Evolutionary conservation across 2,888 invertebrate genomes (phyloP).

Genomic region (Zootermopsis nevadensis): DNA sequence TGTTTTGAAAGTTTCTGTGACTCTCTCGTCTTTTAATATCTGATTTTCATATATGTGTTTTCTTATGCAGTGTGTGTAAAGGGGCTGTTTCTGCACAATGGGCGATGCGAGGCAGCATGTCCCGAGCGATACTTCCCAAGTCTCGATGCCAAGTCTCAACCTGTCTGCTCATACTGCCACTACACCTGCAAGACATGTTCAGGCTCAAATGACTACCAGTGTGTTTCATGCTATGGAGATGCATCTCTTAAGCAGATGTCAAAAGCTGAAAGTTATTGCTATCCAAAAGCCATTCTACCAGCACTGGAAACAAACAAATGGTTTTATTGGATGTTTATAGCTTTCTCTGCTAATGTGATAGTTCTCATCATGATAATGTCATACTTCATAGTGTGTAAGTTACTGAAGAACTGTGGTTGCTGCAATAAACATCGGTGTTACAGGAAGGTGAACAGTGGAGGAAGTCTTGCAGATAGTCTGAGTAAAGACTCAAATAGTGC

Average conservation of each 20-base stretch:
- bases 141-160: slow-evolving; percentile 42
- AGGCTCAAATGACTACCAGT: slow-evolving; percentile 77
- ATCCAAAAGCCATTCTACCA: slow-evolving; percentile 64
- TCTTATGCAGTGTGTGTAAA: slow-evolving; percentile 75
- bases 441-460: slow-evolving; percentile 36
- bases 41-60: slow-evolving; percentile 38
- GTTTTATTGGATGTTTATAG: slow-evolving; percentile 65
- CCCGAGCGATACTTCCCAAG: slow-evolving; percentile 60
- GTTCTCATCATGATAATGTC: slow-evolving; percentile 57
- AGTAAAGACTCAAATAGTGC: neutral
- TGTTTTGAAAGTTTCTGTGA: too few species aligned
- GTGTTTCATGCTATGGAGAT: slow-evolving; percentile 75
- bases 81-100: slow-evolving; percentile 71
- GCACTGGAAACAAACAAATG: slow-evolving; percentile 64
- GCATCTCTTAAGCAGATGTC: slow-evolving; percentile 63
- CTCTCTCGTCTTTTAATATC: too few species aligned
- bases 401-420: neutral
- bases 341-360: slow-evolving; percentile 62
- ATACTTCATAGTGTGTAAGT: slow-evolving; percentile 51
- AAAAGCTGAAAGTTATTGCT: slow-evolving; percentile 65
- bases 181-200: slow-evolving; percentile 78
- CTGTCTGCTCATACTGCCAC: slow-evolving; percentile 74
- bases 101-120: slow-evolving; percentile 71
- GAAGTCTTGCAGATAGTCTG: neutral
- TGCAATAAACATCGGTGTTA: slow-evolving; percentile 12